A percentile compares a stretch with the other conserved stretches of the same genome.
Conservation (phyloP, 2,113 vertebrate genomes). For the Solea senegalensis region DNA sequence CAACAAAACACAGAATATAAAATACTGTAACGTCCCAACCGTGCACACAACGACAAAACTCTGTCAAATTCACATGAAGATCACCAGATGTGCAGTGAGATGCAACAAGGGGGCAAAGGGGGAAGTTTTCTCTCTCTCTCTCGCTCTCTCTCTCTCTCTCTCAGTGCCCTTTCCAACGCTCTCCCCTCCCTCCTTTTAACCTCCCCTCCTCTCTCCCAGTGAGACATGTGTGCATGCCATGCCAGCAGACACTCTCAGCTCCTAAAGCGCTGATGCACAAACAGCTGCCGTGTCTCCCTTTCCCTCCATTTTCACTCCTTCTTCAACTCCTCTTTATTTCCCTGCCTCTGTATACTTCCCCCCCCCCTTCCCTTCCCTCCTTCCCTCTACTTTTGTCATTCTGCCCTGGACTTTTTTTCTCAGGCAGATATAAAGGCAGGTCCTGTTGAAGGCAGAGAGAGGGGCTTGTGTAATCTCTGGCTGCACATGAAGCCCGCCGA, state of each 20-base stretch:
- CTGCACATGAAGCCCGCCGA: slow-evolving; percentile 55
- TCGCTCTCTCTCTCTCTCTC: neutral
- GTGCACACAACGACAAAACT: slow-evolving; percentile 15
- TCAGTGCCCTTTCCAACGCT: slow-evolving; percentile 45
- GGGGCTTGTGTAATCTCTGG: slow-evolving; percentile 66
- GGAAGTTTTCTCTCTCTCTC: slow-evolving; percentile 48
- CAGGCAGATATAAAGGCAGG: slow-evolving; percentile 54
- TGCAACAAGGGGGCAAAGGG: slow-evolving; percentile 52
- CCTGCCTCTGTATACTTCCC: slow-evolving; percentile 32
- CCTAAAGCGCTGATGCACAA: slow-evolving; percentile 51
- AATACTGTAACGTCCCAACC: neutral
- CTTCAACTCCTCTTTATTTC: slow-evolving; percentile 17
- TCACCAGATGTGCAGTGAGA: slow-evolving; percentile 72
- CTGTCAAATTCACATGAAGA: slow-evolving; percentile 51
- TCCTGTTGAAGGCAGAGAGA: slow-evolving; percentile 46
- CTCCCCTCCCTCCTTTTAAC: slow-evolving; percentile 36
- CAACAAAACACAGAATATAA: slow-evolving; percentile 18
- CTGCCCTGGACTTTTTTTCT: slow-evolving; percentile 49
- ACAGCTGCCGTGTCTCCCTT: slow-evolving; percentile 57
- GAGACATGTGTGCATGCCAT: slow-evolving; percentile 59
- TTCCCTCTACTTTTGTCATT: slow-evolving; percentile 40
- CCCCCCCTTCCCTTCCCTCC: slow-evolving; percentile 31
- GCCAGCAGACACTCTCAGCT: slow-evolving; percentile 63
- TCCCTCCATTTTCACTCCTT: slow-evolving; percentile 26
- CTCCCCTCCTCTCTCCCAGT: slow-evolving; percentile 29